These are phyloP conservation scores for Pao palembangensis DNA, from an alignment of 2,113 vertebrate genomes.

Conservation along the genomic window DNA sequence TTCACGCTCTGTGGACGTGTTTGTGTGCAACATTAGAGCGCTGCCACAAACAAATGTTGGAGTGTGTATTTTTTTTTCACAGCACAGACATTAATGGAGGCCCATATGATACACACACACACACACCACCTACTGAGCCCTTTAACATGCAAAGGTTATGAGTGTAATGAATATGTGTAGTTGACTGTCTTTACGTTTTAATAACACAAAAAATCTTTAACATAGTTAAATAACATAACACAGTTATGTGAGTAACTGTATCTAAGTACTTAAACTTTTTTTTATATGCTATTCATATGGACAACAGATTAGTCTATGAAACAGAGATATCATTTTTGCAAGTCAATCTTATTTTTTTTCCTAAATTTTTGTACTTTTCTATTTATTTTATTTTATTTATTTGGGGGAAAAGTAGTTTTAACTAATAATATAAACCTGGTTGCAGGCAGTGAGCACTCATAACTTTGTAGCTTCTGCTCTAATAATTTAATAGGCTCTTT, in stretches of 20 bases:
- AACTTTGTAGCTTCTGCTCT: conserved; percentile 16
- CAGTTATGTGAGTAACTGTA: not conserved
- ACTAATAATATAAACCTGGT: not conserved
- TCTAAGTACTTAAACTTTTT: no score
- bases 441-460: conserved; percentile 1
- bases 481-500: conserved; percentile 10
- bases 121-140: conserved; percentile 14
- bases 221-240: no score
- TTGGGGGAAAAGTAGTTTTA: not conserved
- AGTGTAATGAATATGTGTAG: not conserved
- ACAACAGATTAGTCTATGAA: no score
- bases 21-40: conserved; percentile 13
- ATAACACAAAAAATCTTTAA: not conserved
- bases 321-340: no score
- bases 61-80: conserved; percentile 8
- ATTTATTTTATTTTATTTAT: no score
- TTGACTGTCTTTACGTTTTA: no score
- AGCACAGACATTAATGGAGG: conserved; percentile 25
- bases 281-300: no score
- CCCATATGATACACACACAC: conserved; percentile 32
- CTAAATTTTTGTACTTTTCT: not conserved
- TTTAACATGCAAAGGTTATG: conserved; percentile 6
- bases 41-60: conserved; percentile 19
- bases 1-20: conserved; percentile 6
- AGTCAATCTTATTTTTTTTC: no score